These are phyloP conservation scores for Pseudocheirus occidentalis DNA, from an alignment of 2,797 vertebrate genomes.

Conservation along the genomic window DNA sequence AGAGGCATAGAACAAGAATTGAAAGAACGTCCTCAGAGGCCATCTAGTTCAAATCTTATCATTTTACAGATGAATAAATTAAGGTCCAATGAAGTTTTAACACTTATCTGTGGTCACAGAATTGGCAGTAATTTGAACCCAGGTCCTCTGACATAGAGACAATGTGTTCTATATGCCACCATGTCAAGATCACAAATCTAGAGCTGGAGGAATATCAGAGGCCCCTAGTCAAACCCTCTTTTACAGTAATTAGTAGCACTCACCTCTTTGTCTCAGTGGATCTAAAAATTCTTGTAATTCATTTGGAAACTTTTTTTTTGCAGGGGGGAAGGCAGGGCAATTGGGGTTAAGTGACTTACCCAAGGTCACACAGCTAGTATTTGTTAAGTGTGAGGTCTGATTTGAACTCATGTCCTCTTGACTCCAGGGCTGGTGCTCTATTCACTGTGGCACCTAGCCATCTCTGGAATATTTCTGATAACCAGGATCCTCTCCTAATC, in stretches of 20 bases:
- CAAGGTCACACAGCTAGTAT: too few species aligned
- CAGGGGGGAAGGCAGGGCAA: too few species aligned
- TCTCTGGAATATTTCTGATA: background rate
- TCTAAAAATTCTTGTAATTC: background rate
- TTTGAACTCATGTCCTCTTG: too few species aligned
- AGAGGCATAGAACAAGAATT: background rate
- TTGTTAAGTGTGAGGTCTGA: too few species aligned
- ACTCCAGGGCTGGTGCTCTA: too few species aligned
- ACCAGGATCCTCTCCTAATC: background rate
- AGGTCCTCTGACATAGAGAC: background rate
- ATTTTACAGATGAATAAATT: background rate
- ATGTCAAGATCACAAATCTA: background rate
- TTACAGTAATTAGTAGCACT: background rate
- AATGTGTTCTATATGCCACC: fast-evolving
- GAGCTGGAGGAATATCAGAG: background rate
- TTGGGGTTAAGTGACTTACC: too few species aligned
- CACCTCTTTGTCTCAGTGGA: background rate
- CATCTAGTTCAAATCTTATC: background rate
- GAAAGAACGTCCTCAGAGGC: background rate
- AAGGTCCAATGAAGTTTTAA: background rate
- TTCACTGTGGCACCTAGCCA: too few species aligned
- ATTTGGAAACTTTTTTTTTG: background rate
- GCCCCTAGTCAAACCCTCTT: background rate
- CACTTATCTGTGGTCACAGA: background rate
- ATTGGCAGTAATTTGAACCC: background rate